phyloP scores from a whole-genome alignment of 2,888 invertebrate species.

The Drosophila differens region DNA sequence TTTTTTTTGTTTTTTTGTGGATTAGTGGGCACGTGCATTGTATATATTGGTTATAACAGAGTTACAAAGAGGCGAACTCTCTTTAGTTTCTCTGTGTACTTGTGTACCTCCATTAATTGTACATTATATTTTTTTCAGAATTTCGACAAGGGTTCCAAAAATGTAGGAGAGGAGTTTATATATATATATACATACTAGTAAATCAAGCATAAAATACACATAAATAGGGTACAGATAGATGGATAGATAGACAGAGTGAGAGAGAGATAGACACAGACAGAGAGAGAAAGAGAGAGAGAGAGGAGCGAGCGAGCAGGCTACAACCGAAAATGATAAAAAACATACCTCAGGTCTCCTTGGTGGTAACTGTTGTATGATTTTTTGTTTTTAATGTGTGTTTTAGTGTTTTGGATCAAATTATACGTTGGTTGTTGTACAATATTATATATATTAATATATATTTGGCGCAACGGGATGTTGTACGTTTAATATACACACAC shows the following conservation, averaged over 20 bases:
- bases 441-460: constrained; percentile 30
- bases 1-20: constrained; percentile 22
- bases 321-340: constrained; percentile 79
- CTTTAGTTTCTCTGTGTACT: constrained; percentile 36
- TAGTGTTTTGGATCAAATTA: constrained; percentile 55
- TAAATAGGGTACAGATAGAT: constrained; percentile 27
- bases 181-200: constrained; percentile 49
- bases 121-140: constrained; percentile 30
- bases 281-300: constrained; percentile 24
- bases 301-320: constrained; percentile 68
- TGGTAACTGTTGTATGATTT: constrained; percentile 88
- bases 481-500: constrained; percentile 38
- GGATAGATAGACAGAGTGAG: constrained; percentile 11
- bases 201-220: constrained; percentile 62
- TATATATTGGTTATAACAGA: constrained; percentile 31
- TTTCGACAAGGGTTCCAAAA: constrained; percentile 60
- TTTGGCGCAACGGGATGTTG: constrained; percentile 66
- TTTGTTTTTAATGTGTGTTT: constrained; percentile 39
- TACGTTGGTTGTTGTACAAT: constrained; percentile 51
- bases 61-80: constrained; percentile 29
- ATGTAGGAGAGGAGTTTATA: constrained; percentile 19
- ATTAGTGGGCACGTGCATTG: constrained; percentile 73
- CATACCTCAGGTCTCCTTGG: constrained; percentile 96
- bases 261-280: constrained; percentile 6
- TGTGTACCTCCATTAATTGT: constrained; percentile 67